Evolutionary conservation across 2,888 invertebrate species (phyloP).

Genomic region (Eretmocerus hayati): DNA sequence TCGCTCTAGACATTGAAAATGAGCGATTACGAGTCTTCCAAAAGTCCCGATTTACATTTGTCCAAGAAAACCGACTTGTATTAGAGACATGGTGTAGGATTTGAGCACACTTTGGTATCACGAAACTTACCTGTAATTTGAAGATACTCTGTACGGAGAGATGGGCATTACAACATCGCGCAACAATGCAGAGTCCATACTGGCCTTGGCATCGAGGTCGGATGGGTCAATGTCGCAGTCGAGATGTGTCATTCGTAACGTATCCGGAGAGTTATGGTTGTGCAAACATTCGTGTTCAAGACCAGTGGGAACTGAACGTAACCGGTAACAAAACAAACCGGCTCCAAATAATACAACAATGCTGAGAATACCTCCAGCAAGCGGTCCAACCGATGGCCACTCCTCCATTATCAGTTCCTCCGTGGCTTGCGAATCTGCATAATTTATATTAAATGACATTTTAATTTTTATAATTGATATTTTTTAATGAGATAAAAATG

Average conservation of each 20-base stretch:
- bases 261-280: slow-evolving; percentile 50
- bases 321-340: slow-evolving; percentile 78
- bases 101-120: too few relatives aligned
- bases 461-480: not conserved
- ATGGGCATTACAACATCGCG: slow-evolving; percentile 63
- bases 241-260: slow-evolving; percentile 66
- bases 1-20: too few relatives aligned
- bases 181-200: slow-evolving; percentile 59
- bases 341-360: slow-evolving; percentile 74
- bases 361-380: slow-evolving; percentile 78
- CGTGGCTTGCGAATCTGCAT: slow-evolving; percentile 40
- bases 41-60: too few relatives aligned
- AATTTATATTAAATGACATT: not conserved
- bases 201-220: slow-evolving; percentile 39
- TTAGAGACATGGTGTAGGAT: too few relatives aligned
- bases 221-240: slow-evolving; percentile 59
- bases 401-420: slow-evolving; percentile 37
- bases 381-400: slow-evolving; percentile 71
- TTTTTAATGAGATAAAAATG: too few relatives aligned
- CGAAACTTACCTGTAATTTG: slow-evolving; percentile 53
- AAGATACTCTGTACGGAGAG: slow-evolving; percentile 81
- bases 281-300: slow-evolving; percentile 48
- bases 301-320: slow-evolving; percentile 50
- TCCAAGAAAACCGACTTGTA: too few relatives aligned
- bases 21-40: too few relatives aligned